Percentiles rank a stretch among this genome's conserved stretches.
These are phyloP conservation scores for Orbicella faveolata DNA, from an alignment of 64 coral and sea anemone genomes.

Conservation along the genomic window DNA sequence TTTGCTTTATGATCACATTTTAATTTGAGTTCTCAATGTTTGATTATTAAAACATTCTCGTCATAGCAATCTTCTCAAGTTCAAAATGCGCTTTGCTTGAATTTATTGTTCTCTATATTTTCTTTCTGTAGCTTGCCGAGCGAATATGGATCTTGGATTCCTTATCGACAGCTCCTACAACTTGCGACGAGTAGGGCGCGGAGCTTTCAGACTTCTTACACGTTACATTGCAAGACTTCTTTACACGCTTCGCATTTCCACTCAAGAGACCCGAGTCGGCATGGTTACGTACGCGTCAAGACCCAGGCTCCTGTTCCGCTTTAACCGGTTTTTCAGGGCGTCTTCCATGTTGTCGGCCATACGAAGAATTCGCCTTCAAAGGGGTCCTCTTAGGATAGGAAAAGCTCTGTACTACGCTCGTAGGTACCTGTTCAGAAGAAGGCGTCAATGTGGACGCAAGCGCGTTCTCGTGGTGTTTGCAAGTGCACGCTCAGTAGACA, in stretches of 20 bases:
- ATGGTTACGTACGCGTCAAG: slow-evolving; percentile 58
- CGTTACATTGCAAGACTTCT: slow-evolving; percentile 38
- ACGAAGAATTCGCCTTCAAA: background rate
- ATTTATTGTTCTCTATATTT: background rate
- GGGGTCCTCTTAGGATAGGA: slow-evolving; percentile 22
- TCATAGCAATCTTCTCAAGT: too few relatives aligned
- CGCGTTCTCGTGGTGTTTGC: slow-evolving; percentile 71
- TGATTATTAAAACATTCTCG: too few relatives aligned
- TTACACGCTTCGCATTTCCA: slow-evolving; percentile 56
- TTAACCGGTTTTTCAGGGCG: slow-evolving; percentile 47
- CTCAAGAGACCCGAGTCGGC: slow-evolving; percentile 60
- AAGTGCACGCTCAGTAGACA: slow-evolving; percentile 57
- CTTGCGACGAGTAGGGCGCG: slow-evolving; percentile 30
- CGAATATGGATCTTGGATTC: slow-evolving; percentile 76
- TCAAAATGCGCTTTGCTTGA: too few relatives aligned
- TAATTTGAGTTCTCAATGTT: too few relatives aligned
- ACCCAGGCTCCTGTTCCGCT: slow-evolving; percentile 37
- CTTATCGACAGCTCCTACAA: slow-evolving; percentile 67
- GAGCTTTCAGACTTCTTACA: slow-evolving; percentile 37
- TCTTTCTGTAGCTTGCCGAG: slow-evolving; percentile 50
- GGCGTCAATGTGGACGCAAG: slow-evolving; percentile 55
- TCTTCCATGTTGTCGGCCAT: background rate
- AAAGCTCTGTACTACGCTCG: slow-evolving; percentile 37
- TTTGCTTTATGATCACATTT: too few relatives aligned
- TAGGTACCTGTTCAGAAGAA: slow-evolving; percentile 49